A percentile compares a stretch with the other conserved stretches of the same genome.
Evolutionary conservation across 2,797 vertebrate species (phyloP).

Genomic region (Cirrhinus mrigala): DNA sequence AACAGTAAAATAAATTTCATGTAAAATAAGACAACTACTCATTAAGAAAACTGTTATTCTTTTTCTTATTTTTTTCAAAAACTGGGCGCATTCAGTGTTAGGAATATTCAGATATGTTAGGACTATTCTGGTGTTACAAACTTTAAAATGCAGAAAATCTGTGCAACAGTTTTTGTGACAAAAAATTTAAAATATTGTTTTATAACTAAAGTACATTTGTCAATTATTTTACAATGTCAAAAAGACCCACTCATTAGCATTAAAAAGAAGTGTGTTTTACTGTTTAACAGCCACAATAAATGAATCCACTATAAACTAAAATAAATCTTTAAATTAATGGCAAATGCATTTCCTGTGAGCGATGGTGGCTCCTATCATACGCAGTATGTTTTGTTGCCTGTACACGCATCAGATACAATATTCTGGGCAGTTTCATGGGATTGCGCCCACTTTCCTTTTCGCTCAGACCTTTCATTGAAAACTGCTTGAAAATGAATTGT

Average conservation of each 20-base stretch:
- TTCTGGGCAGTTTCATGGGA: background rate
- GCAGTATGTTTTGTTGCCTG: background rate
- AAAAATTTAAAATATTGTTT: background rate
- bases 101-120: no score
- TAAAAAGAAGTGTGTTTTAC: background rate
- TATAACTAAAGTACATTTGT: background rate
- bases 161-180: no score
- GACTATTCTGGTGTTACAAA: no score
- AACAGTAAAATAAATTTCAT: no score
- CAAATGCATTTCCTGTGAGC: background rate
- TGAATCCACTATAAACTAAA: background rate
- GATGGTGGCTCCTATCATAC: background rate
- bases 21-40: no score
- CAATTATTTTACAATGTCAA: background rate
- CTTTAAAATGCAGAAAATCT: no score
- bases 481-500: conserved; percentile 35
- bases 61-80: no score
- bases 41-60: no score
- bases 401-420: background rate
- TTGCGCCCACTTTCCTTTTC: conserved; percentile 13
- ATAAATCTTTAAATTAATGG: background rate
- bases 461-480: conserved; percentile 9
- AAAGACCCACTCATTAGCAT: background rate
- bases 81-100: no score
- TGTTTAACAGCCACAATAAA: background rate